Evolutionary conservation across 2,888 invertebrate genomes (phyloP), one percentile per base, ranked within the genome.

Genomic region (Oscheius sp.): DNA sequence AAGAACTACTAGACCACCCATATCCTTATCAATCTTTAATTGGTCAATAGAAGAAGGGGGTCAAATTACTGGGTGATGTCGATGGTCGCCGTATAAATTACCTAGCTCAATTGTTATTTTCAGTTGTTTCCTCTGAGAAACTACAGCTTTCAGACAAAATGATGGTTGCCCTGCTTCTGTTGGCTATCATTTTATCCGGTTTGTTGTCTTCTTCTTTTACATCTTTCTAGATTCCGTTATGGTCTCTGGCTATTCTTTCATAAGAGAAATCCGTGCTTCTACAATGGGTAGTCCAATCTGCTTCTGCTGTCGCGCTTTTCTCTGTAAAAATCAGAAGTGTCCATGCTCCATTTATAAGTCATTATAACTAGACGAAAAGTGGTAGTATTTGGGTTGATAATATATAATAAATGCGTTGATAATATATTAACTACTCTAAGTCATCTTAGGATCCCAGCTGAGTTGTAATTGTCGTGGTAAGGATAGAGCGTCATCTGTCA

Each of bases 21-120:
- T n/a, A n/a, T n/a, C n/a, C n/a, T n/a, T n/a, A n/a, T n/a, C n/a
- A n/a, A n/a, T n/a, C n/a, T n/a, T n/a, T n/a, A n/a, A n/a, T n/a
- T n/a, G n/a, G n/a, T n/a, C n/a, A n/a, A n/a, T n/a, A n/a, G n/a
- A 33, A 12, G 54, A 20, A 20, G 20, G 20, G 54, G 54, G 17
- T 54, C 54, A 54, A 54, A 54, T 54, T 54, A 54, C 54, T 54
- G 32, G 17, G 54, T 54, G 54, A 54, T 54, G 54, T 54, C 54
- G 36, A 20, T 33, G 36, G 54, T 20, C 54, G n/a, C 33, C 54
- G 32, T 54, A 32, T 32, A 54, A 33, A 33, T 22, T 54, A 54
- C 54, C 54, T 54, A 17, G 32, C 54, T 12, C 54, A n/a, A 28
- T 32, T n/a, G 33, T 32, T 54, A 54, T 28, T 3, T 20, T 22